Conservation (phyloP, 2,888 invertebrate species). For the Adelognathus sp. region DNA sequence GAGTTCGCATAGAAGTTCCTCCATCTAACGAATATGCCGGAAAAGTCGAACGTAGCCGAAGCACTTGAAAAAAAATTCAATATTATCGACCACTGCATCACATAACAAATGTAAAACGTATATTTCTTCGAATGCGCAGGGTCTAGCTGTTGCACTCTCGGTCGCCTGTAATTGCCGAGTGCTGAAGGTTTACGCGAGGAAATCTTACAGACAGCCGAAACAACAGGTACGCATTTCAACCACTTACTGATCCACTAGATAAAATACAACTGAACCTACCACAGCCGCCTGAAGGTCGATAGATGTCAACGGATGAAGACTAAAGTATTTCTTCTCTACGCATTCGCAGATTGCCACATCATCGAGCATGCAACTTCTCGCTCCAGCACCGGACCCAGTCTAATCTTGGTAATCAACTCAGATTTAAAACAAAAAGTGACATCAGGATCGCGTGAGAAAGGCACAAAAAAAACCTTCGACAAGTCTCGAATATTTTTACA, state of each 20-base stretch:
- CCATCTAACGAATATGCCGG: no score
- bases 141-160: slow-evolving; percentile 84
- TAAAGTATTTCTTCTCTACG: slow-evolving; percentile 6
- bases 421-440: slow-evolving; percentile 32
- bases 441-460: slow-evolving; percentile 31
- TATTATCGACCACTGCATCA: no score
- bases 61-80: no score
- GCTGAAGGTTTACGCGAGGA: slow-evolving; percentile 78
- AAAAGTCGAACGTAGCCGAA: no score
- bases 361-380: slow-evolving; percentile 79
- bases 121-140: slow-evolving; percentile 80
- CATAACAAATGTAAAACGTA: no score
- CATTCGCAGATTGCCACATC: slow-evolving; percentile 77
- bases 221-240: slow-evolving; percentile 70
- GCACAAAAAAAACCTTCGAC: slow-evolving; percentile 35
- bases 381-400: slow-evolving; percentile 78
- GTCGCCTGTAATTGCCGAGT: slow-evolving; percentile 85
- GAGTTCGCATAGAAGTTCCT: no score
- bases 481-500: slow-evolving; percentile 65
- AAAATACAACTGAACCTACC: background rate
- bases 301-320: background rate
- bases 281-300: no score
- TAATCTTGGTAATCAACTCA: slow-evolving; percentile 61
- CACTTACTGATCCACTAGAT: background rate
- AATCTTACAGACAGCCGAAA: slow-evolving; percentile 76